Base-by-base conservation (phyloP, 2,797 vertebrate genomes). In the Antennarius maculatus region DNA sequence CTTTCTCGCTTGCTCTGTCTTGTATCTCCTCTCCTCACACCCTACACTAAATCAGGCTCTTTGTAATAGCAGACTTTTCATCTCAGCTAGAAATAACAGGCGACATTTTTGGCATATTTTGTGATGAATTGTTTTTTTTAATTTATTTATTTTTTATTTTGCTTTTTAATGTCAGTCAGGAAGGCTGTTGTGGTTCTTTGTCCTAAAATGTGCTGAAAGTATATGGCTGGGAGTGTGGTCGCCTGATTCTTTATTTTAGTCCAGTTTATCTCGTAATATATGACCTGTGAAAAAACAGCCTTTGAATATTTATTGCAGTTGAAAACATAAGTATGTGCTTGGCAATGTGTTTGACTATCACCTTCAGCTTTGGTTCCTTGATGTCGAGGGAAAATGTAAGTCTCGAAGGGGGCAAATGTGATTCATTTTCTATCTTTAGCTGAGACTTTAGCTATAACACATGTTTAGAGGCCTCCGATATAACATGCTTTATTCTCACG, bases 11-110 rank as follows among this genome's bases (percentile, higher is more conserved):
- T 47, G 58, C 61, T 63, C 58, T 63, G 69, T 86, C 84, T 88
- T 56, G 66, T 79, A 5, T 34, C 75, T 82, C 76, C 66, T 85
- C 86, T 88, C 90, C 31, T 89, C 88, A 91, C 87, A 90, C 89
- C 90, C 85, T 78, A 87, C 87, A 89, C 90, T 92, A 91, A 91
- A 91, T 89, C 90, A 90, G 85, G 88, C 79, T 92, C 83, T 91
- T 88, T 89, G 85, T 87, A 85, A 89, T 86, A 84, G 90, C 87
- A 89, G 85, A 84, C 85, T 91, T 92, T 93, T 92, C 85, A 91
- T 92, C 89, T 90, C 54, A 42, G 76, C 86, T 79, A 50, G 80
- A 90, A 93, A 93, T 90, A 90, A 90, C 85, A 74, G 66, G 77
- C 75, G 85, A 77, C 87, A 91, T 93, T 91, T 92, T 91, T 89